phyloP scores from a whole-genome alignment of 1,140 invertebrate species.

The Papilio polytes region DNA sequence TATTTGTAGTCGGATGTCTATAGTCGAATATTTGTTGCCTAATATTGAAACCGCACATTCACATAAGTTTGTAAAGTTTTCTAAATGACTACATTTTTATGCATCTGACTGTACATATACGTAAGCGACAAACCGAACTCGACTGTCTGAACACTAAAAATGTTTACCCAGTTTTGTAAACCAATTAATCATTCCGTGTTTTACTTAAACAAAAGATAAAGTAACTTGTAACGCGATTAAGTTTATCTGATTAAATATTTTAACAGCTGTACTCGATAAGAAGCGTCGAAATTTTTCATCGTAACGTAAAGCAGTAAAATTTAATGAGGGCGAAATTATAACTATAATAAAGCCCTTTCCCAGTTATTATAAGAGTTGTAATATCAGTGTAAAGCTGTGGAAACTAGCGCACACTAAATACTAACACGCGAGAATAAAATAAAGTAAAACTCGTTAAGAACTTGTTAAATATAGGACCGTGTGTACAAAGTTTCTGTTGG shows the following conservation, averaged over 20 bases:
- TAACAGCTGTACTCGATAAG: slow-evolving; percentile 36
- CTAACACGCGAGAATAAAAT: slow-evolving; percentile 72
- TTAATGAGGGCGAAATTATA: slow-evolving; percentile 20
- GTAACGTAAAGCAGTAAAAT: slow-evolving; percentile 26
- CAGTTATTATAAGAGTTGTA: not conserved
- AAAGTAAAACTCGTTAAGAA: slow-evolving; percentile 71
- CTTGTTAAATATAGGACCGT: slow-evolving; percentile 72
- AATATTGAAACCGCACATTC: too few species aligned
- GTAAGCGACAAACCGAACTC: too few species aligned
- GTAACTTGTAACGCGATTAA: slow-evolving; percentile 22
- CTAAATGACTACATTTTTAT: too few species aligned
- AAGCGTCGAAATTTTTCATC: slow-evolving; percentile 33
- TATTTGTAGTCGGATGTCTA: too few species aligned
- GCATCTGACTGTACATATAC: too few species aligned
- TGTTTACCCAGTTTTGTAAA: not conserved
- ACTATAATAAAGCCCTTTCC: slow-evolving; percentile 17
- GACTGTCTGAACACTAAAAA: not conserved
- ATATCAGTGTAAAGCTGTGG: slow-evolving; percentile 39
- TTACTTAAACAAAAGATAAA: slow-evolving; percentile 19
- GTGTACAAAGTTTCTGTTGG: slow-evolving; percentile 65
- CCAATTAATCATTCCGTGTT: not conserved
- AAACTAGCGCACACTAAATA: slow-evolving; percentile 48
- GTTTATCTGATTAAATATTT: slow-evolving; percentile 19
- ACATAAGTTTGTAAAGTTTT: too few species aligned
- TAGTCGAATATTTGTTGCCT: too few species aligned